phyloP scores from a whole-genome alignment of 2,113 vertebrate genomes.

The Sphyrna mokarran region DNA sequence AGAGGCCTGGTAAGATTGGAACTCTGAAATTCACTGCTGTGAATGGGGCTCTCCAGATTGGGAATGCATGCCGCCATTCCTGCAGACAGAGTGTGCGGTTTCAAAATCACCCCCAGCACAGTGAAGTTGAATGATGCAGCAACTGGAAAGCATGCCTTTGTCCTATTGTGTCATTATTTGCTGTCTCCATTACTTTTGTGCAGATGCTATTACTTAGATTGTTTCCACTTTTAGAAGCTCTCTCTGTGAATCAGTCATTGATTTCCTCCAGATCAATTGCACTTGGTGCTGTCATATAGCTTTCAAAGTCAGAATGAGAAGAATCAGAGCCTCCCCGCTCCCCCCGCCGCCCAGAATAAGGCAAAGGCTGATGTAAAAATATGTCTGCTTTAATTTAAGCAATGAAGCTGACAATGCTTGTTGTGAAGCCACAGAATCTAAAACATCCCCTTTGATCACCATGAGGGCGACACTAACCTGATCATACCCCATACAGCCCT shows the following conservation, averaged over 20 bases:
- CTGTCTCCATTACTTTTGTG: conserved; percentile 24
- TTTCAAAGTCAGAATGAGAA: background rate
- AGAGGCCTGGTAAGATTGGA: no score
- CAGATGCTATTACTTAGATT: conserved; percentile 32
- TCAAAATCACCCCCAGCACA: no score
- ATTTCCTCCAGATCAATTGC: background rate
- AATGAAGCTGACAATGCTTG: background rate
- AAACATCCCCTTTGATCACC: background rate
- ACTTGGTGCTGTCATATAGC: background rate
- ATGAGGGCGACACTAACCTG: background rate
- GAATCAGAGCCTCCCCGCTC: no score
- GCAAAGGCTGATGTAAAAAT: conserved; percentile 6
- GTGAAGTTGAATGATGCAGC: conserved; percentile 19
- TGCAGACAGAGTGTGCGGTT: no score
- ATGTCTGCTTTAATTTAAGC: background rate
- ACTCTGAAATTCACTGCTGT: no score
- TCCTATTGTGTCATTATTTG: conserved; percentile 2
- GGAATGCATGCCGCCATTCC: no score
- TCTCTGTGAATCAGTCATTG: conserved; percentile 26
- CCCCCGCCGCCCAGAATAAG: background rate
- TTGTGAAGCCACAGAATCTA: background rate
- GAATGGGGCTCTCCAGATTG: no score
- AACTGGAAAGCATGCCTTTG: background rate
- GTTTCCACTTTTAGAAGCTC: conserved; percentile 27
- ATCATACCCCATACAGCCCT: background rate